Evolutionary conservation across 1,140 invertebrate species (phyloP).

Genomic region (Hylaeus anthracinus): DNA sequence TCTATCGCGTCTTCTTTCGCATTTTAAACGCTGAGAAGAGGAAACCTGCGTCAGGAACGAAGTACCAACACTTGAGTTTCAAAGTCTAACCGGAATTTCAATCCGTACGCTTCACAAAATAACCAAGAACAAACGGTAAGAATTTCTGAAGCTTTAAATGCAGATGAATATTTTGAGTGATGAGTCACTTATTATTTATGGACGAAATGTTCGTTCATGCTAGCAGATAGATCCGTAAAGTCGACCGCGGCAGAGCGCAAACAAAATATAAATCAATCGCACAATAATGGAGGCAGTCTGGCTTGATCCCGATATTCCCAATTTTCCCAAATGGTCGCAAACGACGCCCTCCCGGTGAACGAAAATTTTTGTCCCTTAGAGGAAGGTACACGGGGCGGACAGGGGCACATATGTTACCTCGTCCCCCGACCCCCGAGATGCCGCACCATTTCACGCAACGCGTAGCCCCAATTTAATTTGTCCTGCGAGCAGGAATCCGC

Average conservation of each 20-base stretch:
- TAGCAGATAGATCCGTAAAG: slow-evolving; percentile 10
- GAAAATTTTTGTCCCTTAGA: slow-evolving; percentile 37
- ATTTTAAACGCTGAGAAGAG: not conserved
- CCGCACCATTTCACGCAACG: slow-evolving; percentile 73
- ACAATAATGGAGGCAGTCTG: slow-evolving; percentile 73
- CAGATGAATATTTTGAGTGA: no score
- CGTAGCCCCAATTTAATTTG: slow-evolving; percentile 51
- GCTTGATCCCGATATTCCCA: slow-evolving; percentile 73
- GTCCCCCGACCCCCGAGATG: slow-evolving; percentile 50
- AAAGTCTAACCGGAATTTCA: no score
- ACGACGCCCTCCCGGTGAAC: slow-evolving; percentile 50
- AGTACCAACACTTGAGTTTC: no score
- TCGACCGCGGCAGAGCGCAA: slow-evolving; percentile 62
- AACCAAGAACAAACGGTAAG: no score
- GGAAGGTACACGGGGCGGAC: slow-evolving; percentile 31
- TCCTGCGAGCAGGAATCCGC: slow-evolving; percentile 23
- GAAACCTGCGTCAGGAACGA: no score
- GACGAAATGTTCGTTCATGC: no score
- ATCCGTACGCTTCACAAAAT: no score
- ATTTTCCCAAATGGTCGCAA: slow-evolving; percentile 79
- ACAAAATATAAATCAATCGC: slow-evolving; percentile 80
- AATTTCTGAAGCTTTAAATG: no score
- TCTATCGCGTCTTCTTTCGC: not conserved
- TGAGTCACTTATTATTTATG: no score
- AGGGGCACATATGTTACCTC: slow-evolving; percentile 74